phyloP scores from a whole-genome alignment of 2,888 invertebrate species.

The Cephus rjabovi region DNA sequence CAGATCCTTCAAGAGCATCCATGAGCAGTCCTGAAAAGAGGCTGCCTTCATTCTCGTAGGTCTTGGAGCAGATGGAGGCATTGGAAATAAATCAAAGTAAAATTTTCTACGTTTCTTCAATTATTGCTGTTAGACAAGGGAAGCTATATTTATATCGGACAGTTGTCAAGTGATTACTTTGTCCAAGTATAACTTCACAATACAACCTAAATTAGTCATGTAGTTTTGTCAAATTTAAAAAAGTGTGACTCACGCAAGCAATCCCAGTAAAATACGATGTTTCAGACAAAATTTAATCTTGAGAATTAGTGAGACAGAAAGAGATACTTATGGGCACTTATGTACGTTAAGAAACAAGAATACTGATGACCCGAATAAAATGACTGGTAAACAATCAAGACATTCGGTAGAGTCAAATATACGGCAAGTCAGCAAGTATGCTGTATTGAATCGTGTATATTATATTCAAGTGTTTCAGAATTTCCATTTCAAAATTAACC shows the following conservation, averaged over 20 bases:
- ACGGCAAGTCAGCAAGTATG: neutral
- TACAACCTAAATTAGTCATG: neutral
- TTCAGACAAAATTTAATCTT: neutral
- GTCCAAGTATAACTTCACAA: neutral
- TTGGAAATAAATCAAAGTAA: neutral
- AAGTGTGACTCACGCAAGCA: neutral
- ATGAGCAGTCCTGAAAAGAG: conserved; percentile 47
- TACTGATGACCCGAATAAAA: neutral
- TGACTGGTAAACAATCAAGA: neutral
- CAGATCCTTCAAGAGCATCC: neutral
- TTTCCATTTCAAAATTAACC: neutral
- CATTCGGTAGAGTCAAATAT: neutral
- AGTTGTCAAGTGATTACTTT: neutral
- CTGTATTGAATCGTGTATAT: neutral
- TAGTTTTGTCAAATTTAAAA: neutral
- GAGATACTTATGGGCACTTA: neutral
- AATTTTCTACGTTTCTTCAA: neutral
- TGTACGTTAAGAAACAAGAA: neutral
- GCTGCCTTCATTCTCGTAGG: conserved; percentile 31
- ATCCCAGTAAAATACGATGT: neutral
- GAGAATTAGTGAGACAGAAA: neutral
- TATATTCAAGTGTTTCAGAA: neutral
- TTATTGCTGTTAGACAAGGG: neutral
- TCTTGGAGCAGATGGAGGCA: neutral
- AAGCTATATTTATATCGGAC: neutral